phyloP scores from a whole-genome alignment of 2,797 vertebrate genomes.

The Pangasius macronema region DNA sequence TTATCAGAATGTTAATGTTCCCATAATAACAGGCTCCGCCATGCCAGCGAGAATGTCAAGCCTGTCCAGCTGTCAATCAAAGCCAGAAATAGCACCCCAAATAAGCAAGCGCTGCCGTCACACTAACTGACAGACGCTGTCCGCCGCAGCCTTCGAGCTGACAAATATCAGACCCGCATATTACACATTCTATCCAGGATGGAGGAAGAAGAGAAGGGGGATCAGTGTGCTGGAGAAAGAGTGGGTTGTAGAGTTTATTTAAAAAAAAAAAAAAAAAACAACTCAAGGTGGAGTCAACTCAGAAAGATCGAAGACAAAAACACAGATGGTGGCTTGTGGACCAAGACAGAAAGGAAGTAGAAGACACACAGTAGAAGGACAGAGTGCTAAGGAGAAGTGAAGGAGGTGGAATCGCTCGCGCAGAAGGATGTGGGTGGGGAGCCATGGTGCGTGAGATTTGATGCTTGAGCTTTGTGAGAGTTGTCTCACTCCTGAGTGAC shows the following conservation, averaged over 20 bases:
- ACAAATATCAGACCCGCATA: slow-evolving; percentile 73
- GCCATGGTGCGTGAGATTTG: slow-evolving; percentile 32
- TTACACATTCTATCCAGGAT: slow-evolving; percentile 65
- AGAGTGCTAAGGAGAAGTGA: slow-evolving; percentile 11
- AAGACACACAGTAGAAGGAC: neutral
- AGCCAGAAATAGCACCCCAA: slow-evolving; percentile 88
- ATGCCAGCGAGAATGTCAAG: slow-evolving; percentile 86
- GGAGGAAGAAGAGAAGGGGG: slow-evolving; percentile 53
- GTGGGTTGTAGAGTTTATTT: neutral
- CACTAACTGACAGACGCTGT: slow-evolving; percentile 81
- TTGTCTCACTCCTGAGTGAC: slow-evolving; percentile 31
- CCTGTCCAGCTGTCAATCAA: slow-evolving; percentile 91
- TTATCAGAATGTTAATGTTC: slow-evolving; percentile 99
- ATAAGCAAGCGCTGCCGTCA: slow-evolving; percentile 84
- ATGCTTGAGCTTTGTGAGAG: slow-evolving; percentile 19
- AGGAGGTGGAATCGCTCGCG: slow-evolving; percentile 26
- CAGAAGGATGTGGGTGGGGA: slow-evolving; percentile 17
- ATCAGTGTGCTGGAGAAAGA: slow-evolving; percentile 27
- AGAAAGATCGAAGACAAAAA: slow-evolving; percentile 26
- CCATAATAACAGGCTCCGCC: slow-evolving; percentile 95
- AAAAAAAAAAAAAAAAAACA: neutral
- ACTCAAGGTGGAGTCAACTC: slow-evolving; percentile 28
- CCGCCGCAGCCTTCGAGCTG: slow-evolving; percentile 72
- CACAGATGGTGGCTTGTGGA: slow-evolving; percentile 11
- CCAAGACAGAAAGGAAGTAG: slow-evolving; percentile 12